These are phyloP conservation scores for Rhea americana DNA, from an alignment of 2,113 vertebrate species.

Conservation along the genomic window DNA sequence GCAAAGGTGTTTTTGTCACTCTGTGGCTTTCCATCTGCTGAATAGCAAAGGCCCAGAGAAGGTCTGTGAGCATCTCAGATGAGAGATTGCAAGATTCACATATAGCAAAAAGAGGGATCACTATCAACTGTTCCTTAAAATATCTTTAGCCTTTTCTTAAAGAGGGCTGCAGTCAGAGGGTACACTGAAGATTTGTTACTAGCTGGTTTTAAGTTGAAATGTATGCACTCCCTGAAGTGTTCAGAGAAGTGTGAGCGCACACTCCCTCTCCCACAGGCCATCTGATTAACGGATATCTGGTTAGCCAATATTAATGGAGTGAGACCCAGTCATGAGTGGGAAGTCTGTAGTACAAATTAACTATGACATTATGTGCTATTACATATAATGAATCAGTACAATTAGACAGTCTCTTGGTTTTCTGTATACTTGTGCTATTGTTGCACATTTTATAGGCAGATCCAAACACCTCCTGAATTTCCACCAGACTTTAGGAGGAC, in stretches of 20 bases:
- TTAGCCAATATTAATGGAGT: not conserved
- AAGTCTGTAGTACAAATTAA: not conserved
- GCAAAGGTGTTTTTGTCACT: not conserved
- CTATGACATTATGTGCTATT: not conserved
- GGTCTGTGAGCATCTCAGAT: not conserved
- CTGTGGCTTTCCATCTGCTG: not conserved
- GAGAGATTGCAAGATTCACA: not conserved
- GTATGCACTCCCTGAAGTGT: not conserved
- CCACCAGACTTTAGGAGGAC: not conserved
- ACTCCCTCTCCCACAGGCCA: not conserved
- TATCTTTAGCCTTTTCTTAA: not conserved
- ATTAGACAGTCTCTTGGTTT: not conserved
- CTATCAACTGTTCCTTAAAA: not conserved
- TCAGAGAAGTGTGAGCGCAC: not conserved
- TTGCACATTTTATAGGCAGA: not conserved
- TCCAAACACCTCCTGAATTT: not conserved
- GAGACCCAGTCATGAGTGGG: not conserved
- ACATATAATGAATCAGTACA: accelerated
- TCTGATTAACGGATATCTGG: not conserved
- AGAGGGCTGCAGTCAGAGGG: not conserved
- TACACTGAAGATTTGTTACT: not conserved
- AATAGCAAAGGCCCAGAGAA: not conserved
- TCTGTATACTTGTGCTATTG: not conserved
- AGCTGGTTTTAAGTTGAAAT: not conserved
- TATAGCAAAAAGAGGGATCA: not conserved